Percentiles rank a stretch among this genome's conserved stretches.
Evolutionary conservation across 2,888 invertebrate genomes (phyloP).

Genomic region (Morpho deidamia): DNA sequence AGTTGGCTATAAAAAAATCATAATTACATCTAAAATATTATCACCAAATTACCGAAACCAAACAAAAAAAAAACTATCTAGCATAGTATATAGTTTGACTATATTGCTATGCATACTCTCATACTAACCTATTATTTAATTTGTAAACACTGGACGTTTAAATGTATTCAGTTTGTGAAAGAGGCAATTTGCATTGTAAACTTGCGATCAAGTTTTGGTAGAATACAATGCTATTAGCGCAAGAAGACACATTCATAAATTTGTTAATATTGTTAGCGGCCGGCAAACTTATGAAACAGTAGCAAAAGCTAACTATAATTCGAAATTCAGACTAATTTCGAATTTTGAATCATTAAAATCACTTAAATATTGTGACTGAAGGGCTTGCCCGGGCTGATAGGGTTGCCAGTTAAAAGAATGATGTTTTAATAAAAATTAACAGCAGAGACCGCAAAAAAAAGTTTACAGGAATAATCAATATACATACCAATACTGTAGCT

Average conservation of each 20-base stretch:
- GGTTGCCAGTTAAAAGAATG: too few species aligned
- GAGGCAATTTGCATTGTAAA: conserved; percentile 6
- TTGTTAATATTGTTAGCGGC: conserved; percentile 23
- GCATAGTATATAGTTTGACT: conserved; percentile 51
- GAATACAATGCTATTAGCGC: conserved; percentile 13
- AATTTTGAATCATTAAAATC: too few species aligned
- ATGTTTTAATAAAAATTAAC: too few species aligned
- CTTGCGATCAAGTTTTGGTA: neutral
- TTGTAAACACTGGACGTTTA: conserved; percentile 12
- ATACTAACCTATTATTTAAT: conserved; percentile 16
- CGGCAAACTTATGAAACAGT: conserved; percentile 23
- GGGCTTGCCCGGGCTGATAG: too few species aligned
- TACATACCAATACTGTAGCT: too few species aligned
- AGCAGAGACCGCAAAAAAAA: too few species aligned
- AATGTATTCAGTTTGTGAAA: conserved; percentile 9
- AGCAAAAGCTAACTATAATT: conserved; percentile 35
- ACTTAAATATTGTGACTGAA: too few species aligned
- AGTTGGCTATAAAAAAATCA: conserved; percentile 9
- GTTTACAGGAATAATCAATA: too few species aligned
- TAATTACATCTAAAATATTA: conserved; percentile 16
- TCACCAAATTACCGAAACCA: conserved; percentile 35
- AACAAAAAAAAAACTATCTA: conserved; percentile 32
- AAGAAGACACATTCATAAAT: conserved; percentile 28
- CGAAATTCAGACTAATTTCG: neutral
- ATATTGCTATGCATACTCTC: conserved; percentile 40